Percentiles rank a stretch among this genome's conserved stretches.
phyloP scores from a whole-genome alignment of 2,888 invertebrate species.

The Pheosia gnoma region DNA sequence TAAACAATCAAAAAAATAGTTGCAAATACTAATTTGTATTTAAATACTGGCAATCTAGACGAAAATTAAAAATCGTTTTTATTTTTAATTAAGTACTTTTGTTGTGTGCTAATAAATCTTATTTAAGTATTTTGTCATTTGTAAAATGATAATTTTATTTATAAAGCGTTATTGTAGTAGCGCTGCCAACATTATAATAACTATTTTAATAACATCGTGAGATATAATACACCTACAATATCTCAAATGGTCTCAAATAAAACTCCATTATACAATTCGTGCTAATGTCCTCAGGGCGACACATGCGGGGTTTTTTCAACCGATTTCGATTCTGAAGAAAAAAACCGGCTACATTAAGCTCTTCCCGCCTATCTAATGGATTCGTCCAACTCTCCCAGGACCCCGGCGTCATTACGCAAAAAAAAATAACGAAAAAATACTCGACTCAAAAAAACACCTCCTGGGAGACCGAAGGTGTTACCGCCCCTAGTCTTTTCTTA shows the following conservation, averaged over 20 bases:
- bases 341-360: conserved; percentile 76
- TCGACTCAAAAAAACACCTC: conserved; percentile 72
- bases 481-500: conserved; percentile 80
- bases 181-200: not conserved
- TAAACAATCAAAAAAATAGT: not conserved
- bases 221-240: not conserved
- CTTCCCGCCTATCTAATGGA: conserved; percentile 82
- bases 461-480: conserved; percentile 80
- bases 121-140: not conserved
- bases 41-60: not conserved
- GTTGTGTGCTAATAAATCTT: not conserved
- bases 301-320: conserved; percentile 68
- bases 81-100: not conserved
- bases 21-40: not conserved
- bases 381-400: conserved; percentile 81
- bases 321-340: conserved; percentile 64
- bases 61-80: not conserved
- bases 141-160: not conserved
- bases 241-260: conserved; percentile 32
- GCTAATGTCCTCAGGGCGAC: conserved; percentile 62
- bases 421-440: conserved; percentile 64
- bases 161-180: not conserved
- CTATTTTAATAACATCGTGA: not conserved
- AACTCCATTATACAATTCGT: conserved; percentile 62
- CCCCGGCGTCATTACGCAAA: conserved; percentile 79